Conservation (phyloP, 2,797 vertebrate genomes). For the Coreius guichenoti region DNA sequence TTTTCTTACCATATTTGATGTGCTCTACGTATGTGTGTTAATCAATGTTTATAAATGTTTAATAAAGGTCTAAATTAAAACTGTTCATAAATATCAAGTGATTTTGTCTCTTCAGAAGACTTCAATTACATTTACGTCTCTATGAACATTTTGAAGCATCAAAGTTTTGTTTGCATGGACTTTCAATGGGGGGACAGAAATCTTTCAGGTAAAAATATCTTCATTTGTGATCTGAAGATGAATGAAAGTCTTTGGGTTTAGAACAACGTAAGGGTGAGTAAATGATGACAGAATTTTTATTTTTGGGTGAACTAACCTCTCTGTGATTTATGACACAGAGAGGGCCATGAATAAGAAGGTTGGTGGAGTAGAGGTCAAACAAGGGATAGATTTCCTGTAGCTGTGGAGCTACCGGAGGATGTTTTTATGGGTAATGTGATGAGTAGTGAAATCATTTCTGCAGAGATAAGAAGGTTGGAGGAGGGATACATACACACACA, state of each 20-base stretch:
- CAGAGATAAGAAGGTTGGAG: not conserved
- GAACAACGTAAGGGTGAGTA: not conserved
- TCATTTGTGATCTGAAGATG: not conserved
- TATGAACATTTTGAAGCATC: not conserved
- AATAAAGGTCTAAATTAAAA: not conserved
- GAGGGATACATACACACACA: not conserved
- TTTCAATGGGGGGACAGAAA: not conserved
- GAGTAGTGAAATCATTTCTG: constrained; percentile 18
- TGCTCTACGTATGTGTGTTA: not conserved
- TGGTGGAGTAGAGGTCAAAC: constrained; percentile 24
- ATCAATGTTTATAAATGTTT: not conserved
- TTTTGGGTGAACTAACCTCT: not conserved
- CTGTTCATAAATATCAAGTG: not conserved
- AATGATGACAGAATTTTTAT: not conserved
- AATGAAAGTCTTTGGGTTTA: not conserved
- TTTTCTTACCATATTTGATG: not conserved
- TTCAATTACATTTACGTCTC: not conserved
- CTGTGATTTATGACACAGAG: not conserved
- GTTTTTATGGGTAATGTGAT: constrained; percentile 6
- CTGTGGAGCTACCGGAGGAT: not conserved
- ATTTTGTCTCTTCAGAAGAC: not conserved
- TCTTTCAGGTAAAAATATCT: not conserved
- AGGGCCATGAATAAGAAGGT: not conserved
- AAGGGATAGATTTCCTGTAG: constrained; percentile 18
- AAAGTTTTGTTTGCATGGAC: not conserved